Evolutionary conservation across 2,888 invertebrate genomes (phyloP).

Genomic region (Diploptera punctata): DNA sequence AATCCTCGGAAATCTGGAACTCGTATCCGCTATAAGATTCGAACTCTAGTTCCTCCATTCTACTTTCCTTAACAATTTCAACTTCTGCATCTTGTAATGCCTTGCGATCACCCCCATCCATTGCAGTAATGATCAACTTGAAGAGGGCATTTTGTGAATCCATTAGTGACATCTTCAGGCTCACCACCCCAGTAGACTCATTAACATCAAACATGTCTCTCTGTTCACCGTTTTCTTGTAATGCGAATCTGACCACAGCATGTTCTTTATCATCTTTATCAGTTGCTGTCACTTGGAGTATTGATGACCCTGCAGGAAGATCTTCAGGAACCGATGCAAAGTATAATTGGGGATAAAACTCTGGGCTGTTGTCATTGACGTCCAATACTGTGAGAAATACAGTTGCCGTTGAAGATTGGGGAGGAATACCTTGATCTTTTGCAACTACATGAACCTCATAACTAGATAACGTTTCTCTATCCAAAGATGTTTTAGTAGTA

Average conservation of each 20-base stretch:
- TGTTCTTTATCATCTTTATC: slow-evolving; percentile 92
- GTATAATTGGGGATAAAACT: slow-evolving; percentile 90
- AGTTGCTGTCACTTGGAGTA: slow-evolving; percentile 79
- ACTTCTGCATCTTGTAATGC: slow-evolving; percentile 78
- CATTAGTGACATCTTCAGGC: slow-evolving; percentile 69
- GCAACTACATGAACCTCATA: slow-evolving; percentile 89
- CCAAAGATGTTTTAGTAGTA: slow-evolving; percentile 76
- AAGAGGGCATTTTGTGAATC: slow-evolving; percentile 71
- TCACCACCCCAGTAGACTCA: slow-evolving; percentile 76
- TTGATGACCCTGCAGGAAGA: slow-evolving; percentile 65
- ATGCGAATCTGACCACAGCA: slow-evolving; percentile 76
- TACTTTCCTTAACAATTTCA: slow-evolving; percentile 77
- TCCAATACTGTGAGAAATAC: slow-evolving; percentile 82
- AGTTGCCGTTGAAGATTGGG: slow-evolving; percentile 89
- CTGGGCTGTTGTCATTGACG: slow-evolving; percentile 91
- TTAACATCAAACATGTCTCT: slow-evolving; percentile 78
- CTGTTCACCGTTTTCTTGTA: slow-evolving; percentile 77
- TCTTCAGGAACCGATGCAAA: slow-evolving; percentile 78
- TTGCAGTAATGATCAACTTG: slow-evolving; percentile 77
- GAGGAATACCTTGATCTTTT: slow-evolving; percentile 89
- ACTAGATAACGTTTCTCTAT: slow-evolving; percentile 77
- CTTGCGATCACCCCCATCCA: slow-evolving; percentile 78
- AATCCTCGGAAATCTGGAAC: slow-evolving; percentile 85
- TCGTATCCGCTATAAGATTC: slow-evolving; percentile 78
- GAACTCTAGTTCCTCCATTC: slow-evolving; percentile 76